These are phyloP conservation scores for Fragum sueziense DNA, from an alignment of 2,888 invertebrate species.

Conservation along the genomic window DNA sequence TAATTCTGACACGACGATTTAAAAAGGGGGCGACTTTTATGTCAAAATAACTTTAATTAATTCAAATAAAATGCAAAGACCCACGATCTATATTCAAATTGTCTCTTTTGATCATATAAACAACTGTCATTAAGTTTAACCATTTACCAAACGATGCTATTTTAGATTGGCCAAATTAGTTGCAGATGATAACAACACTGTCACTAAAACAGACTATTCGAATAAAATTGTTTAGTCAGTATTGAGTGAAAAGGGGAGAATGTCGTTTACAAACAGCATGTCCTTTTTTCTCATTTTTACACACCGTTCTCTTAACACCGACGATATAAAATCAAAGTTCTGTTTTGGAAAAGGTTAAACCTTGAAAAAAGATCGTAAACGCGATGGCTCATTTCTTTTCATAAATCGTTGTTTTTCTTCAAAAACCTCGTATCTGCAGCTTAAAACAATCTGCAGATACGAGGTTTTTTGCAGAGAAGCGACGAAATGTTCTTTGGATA, in stretches of 20 bases:
- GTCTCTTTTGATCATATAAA: background rate
- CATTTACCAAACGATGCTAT: background rate
- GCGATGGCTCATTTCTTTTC: background rate
- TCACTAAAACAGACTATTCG: too few relatives aligned
- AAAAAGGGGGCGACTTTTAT: background rate
- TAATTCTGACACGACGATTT: background rate
- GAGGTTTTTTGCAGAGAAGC: too few relatives aligned
- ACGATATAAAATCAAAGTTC: too few relatives aligned
- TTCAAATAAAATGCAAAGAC: background rate
- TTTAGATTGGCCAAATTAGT: too few relatives aligned
- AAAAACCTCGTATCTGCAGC: too few relatives aligned
- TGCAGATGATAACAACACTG: too few relatives aligned
- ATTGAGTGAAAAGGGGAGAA: background rate
- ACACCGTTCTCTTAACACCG: too few relatives aligned
- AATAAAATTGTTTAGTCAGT: too few relatives aligned
- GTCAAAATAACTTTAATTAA: background rate
- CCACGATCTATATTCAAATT: conserved; percentile 1
- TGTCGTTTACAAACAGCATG: background rate
- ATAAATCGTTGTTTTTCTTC: too few relatives aligned
- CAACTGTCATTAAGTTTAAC: background rate
- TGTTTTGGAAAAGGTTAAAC: too few relatives aligned
- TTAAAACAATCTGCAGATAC: too few relatives aligned
- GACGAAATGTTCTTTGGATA: too few relatives aligned
- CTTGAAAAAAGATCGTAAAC: background rate
- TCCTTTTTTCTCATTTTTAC: background rate